Evolutionary conservation across 2,888 invertebrate genomes (phyloP), one percentile per base, ranked within the genome.

Genomic region (Caenorhabditis sinica): DNA sequence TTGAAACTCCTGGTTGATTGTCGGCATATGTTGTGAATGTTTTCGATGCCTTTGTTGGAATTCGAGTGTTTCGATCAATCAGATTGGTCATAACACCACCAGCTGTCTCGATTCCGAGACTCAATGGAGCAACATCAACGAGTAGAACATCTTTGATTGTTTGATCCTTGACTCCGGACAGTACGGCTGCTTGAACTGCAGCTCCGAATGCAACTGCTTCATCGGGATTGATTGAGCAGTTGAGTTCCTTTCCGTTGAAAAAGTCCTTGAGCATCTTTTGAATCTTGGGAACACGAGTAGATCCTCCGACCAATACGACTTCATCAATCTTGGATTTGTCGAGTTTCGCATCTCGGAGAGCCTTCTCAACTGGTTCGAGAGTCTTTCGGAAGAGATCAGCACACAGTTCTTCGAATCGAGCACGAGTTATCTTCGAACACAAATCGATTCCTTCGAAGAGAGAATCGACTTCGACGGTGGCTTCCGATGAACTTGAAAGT

Each of bases 281-380:
- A 90, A 98, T 96, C 94, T 97, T 98, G 74, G 98, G 98, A 92
- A 98, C 98, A 94, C 98, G 96, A 33, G 98, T 98, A 56, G 97
- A 98, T 65, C 97, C 97, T 89, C 97, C 97, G 73, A 94, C 94
- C 66, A 94, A 90, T 72, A 94, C 97, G 95, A 94, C 65, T 53
- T 85, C 83, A 53, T 82, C 79, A 40, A 88, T 82, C 79, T 82
- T 77, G 9, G 95, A 94, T 93, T 98, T 98, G 94, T 97, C 97
- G 95, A 98, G 95, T 93, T 98, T 97, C 85, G 98, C 97, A 93
- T 98, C 98, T 83, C 97, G 95, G 75, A 98, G 94, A 6, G 97
- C 95, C 94, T 97, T 97, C 94, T 98, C 97, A 0, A 98, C 98
- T 6, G 97, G 97, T 92, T 97, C 97, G 95, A 98, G 95, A 85